Conservation (phyloP, 2,113 vertebrate genomes). For the Cervus canadensis region DNA sequence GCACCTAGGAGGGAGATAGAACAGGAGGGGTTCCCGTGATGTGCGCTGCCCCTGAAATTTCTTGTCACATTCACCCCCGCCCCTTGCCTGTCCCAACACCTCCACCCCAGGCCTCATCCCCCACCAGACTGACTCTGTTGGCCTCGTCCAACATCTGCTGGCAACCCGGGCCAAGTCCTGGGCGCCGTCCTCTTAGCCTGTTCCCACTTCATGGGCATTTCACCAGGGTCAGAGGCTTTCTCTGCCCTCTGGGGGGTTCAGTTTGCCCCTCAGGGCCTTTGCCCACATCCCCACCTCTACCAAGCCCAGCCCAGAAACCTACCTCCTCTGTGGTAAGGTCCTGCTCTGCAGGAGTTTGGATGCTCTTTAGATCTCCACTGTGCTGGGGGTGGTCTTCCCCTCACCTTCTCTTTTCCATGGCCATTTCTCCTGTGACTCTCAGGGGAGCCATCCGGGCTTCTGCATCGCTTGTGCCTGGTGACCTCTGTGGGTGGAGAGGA, state of each 20-base stretch:
- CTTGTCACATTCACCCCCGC: background rate
- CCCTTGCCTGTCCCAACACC: background rate
- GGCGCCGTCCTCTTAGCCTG: background rate
- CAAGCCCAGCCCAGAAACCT: background rate
- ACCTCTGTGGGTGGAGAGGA: background rate
- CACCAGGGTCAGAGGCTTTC: fast-evolving
- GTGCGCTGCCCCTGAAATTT: background rate
- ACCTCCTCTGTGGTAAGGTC: background rate
- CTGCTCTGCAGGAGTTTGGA: background rate
- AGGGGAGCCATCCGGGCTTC: background rate
- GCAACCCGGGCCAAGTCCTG: fast-evolving
- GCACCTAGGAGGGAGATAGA: background rate
- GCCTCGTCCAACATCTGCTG: background rate
- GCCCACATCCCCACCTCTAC: too few species aligned
- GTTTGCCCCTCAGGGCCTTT: background rate
- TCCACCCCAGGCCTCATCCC: fast-evolving
- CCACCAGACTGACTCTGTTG: fast-evolving
- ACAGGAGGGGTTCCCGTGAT: background rate
- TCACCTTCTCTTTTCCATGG: fast-evolving
- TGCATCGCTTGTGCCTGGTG: background rate
- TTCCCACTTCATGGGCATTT: fast-evolving
- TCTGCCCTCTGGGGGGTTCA: background rate
- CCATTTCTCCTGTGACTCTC: fast-evolving
- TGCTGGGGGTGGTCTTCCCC: fast-evolving
- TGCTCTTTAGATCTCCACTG: too few species aligned